Percentiles rank a stretch among this genome's conserved stretches.
These are phyloP conservation scores for Miichthys miiuy DNA, from an alignment of 2,797 vertebrate genomes.

Conservation along the genomic window DNA sequence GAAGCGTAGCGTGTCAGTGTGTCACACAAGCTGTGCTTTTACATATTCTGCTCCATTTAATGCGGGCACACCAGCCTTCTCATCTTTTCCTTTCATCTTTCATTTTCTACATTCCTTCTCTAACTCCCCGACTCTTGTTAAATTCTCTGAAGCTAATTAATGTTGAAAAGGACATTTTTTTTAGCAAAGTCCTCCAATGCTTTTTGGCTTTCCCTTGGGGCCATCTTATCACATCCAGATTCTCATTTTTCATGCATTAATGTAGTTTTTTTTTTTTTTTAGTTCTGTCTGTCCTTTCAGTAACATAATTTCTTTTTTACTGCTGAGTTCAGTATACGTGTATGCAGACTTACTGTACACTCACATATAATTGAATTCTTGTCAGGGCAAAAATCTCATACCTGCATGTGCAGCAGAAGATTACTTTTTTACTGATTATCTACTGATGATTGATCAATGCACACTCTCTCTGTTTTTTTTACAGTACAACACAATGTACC, in stretches of 20 bases:
- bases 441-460: neutral
- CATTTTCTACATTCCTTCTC: conserved; percentile 62
- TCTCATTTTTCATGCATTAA: conserved; percentile 57
- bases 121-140: conserved; percentile 54
- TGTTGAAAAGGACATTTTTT: conserved; percentile 88
- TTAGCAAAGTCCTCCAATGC: conserved; percentile 84
- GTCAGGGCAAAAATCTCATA: neutral
- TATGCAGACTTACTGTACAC: conserved; percentile 23
- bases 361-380: conserved; percentile 6
- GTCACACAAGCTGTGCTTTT: conserved; percentile 76
- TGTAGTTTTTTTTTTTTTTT: conserved; percentile 27
- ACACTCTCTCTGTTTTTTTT: neutral
- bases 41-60: conserved; percentile 79
- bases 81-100: conserved; percentile 75
- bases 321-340: conserved; percentile 29
- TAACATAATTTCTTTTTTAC: conserved; percentile 37
- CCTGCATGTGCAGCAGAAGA: conserved; percentile 8
- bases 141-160: conserved; percentile 86
- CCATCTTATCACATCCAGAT: conserved; percentile 59
- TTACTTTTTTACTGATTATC: neutral
- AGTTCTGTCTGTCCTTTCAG: conserved; percentile 28
- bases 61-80: conserved; percentile 56
- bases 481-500: conserved; percentile 1
- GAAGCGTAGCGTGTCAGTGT: conserved; percentile 71
- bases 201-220: conserved; percentile 82